Percentiles rank a stretch among this genome's conserved stretches.
Conservation (phyloP, 2,113 vertebrate genomes). For the Alosa alosa region DNA sequence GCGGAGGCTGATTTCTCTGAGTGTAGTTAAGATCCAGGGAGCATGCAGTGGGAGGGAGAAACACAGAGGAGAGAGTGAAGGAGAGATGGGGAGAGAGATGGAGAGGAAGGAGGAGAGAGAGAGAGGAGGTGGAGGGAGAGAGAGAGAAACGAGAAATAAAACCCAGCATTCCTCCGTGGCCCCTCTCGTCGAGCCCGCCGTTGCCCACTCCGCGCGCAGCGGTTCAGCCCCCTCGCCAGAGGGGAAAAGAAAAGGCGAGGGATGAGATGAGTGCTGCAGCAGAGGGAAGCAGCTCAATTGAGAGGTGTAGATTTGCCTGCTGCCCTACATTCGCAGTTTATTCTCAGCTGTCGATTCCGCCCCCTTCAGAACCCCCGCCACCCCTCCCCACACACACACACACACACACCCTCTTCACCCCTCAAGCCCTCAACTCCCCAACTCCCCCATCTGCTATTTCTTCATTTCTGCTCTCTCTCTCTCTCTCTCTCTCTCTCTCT, state of each 20-base stretch:
- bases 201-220: neutral
- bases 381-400: neutral
- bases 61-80: neutral
- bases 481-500: neutral
- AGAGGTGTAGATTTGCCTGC: conserved; percentile 13
- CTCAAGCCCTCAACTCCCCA: neutral
- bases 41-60: conserved; percentile 15
- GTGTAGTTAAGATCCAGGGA: conserved; percentile 42
- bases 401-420: neutral
- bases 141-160: neutral
- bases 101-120: neutral
- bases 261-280: neutral
- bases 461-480: neutral
- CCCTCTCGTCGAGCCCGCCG: neutral
- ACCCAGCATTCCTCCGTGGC: neutral
- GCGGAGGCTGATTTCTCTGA: conserved; percentile 31
- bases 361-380: neutral
- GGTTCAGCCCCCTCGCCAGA: neutral
- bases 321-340: conserved; percentile 20
- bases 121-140: neutral
- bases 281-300: conserved; percentile 19
- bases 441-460: neutral
- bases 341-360: conserved; percentile 6
- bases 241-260: neutral
- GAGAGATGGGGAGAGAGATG: neutral